Evolutionary conservation across 1,140 invertebrate species (phyloP), one percentile per base, ranked within the genome.

Genomic region (Sitobion miscanthi): DNA sequence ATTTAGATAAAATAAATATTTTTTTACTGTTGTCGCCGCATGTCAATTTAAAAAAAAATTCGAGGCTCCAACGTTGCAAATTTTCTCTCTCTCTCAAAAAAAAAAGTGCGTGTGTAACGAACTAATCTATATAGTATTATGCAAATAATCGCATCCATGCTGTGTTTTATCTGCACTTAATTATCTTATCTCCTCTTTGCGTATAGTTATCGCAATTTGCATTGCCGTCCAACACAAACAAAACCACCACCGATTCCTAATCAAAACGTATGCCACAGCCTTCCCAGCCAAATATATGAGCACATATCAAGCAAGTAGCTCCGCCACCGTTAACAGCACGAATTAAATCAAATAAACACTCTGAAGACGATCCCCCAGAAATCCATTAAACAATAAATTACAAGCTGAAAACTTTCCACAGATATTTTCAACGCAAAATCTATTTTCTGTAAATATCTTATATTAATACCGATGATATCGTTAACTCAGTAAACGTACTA

Each of bases 301-400:
- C 11, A 11, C 30, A 69, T 11, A n/a, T 69, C 30, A n/a, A 30
- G 11, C 62, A n/a, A 30, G 8, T 30, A 30, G 2, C 0, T 69
- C 4, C 57, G 30, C 4, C 57, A 11, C 57, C 9, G 57, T 11
- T 69, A n/a, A 69, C 30, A 77, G 3, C 2, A 5, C 14, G 17
- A 77, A n/a, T 77, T 77, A 77, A 77, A n/a, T n/a, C n/a, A 77
- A 77, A n/a, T n/a, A n/a, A 77, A 77, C n/a, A 77, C 30, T n/a
- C 5, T n/a, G 30, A 20, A n/a, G 14, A 77, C n/a, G n/a, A 54
- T 77, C 21, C 4, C 14, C 3, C 14, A 17, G 14, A n/a, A n/a
- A 17, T 69, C 62, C n/a, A n/a, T 20, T 4, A 2, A n/a, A 69
- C 4, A n/a, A 77, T n/a, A 77, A 77, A 77, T 77, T 62, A 30